Percentiles rank a stretch among this genome's conserved stretches.
Conservation (phyloP, 2,113 vertebrate species). For the Gasterosteus nipponicus region DNA sequence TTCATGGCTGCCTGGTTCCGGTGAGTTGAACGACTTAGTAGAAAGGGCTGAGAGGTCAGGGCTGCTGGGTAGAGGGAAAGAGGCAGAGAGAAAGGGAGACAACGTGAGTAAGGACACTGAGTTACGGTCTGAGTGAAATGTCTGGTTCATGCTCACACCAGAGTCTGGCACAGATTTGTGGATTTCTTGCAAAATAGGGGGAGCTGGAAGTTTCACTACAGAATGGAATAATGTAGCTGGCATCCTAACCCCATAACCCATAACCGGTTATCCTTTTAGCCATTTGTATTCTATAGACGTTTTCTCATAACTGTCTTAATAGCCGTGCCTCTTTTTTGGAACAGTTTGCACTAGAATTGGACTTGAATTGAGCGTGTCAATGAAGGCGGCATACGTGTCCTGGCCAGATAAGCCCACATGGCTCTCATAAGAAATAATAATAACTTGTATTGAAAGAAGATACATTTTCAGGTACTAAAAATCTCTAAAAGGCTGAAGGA, state of each 20-base stretch:
- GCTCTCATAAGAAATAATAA: neutral
- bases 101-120: neutral
- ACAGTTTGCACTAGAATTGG: no score
- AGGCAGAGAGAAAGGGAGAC: neutral
- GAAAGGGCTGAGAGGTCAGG: conserved; percentile 3
- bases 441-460: neutral
- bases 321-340: neutral
- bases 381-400: no score
- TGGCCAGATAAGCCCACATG: neutral
- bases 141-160: neutral
- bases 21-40: neutral
- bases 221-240: neutral
- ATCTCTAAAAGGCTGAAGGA: neutral
- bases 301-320: no score
- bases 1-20: conserved; percentile 84
- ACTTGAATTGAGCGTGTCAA: no score
- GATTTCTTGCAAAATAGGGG: neutral
- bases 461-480: neutral
- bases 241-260: neutral
- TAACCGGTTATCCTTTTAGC: no score
- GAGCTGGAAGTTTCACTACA: neutral
- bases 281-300: neutral
- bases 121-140: neutral
- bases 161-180: neutral
- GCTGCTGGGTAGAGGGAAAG: conserved; percentile 33